These are phyloP conservation scores for Phalloptychus januarius DNA, from an alignment of 2,797 vertebrate genomes.

Conservation along the genomic window DNA sequence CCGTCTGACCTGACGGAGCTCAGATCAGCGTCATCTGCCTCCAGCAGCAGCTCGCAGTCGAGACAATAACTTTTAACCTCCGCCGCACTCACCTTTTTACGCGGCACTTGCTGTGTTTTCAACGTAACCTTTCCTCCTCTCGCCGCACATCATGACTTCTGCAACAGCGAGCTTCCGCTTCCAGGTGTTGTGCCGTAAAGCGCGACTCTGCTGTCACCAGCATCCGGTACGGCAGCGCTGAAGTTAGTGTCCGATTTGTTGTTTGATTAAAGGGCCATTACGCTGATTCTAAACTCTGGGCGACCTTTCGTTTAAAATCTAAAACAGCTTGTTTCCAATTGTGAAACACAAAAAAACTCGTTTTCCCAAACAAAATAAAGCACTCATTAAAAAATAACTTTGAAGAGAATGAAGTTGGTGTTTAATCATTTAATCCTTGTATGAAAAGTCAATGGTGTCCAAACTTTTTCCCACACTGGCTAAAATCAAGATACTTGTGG, in stretches of 20 bases:
- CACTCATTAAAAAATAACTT: background rate
- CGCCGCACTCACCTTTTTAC: conserved; percentile 70
- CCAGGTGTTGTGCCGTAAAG: conserved; percentile 62
- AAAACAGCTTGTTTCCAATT: background rate
- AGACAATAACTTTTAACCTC: background rate
- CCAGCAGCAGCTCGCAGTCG: background rate
- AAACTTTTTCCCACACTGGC: background rate
- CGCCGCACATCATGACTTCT: conserved; percentile 71
- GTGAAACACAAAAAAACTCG: background rate
- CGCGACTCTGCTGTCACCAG: background rate
- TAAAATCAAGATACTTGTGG: background rate
- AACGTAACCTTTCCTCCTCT: conserved; percentile 80
- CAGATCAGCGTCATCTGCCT: background rate
- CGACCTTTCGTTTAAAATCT: background rate
- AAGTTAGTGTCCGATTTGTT: background rate
- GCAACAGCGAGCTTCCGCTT: conserved; percentile 78
- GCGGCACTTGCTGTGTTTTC: conserved; percentile 47
- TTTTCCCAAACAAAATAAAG: background rate
- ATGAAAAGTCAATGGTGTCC: background rate
- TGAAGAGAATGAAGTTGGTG: background rate
- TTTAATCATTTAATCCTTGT: background rate
- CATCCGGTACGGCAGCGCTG: background rate
- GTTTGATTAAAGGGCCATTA: background rate
- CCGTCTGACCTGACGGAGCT: conserved; percentile 30
- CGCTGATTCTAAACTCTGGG: background rate